Evolutionary conservation across 2,797 vertebrate species (phyloP), one percentile per base, ranked within the genome.

Genomic region (Poeciliopsis gracilis): DNA sequence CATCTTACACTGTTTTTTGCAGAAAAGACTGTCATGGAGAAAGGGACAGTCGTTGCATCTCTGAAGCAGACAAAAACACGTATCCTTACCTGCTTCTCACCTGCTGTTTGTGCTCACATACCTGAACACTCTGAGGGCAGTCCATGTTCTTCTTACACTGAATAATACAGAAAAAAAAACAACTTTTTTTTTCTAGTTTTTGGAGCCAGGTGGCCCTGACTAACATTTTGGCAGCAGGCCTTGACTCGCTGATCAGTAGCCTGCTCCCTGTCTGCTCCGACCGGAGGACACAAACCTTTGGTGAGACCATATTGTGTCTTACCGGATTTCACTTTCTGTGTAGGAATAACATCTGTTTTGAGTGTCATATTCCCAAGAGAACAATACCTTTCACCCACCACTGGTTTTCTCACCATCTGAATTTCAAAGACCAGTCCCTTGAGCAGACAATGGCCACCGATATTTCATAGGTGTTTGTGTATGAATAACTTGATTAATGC

Each of bases 321-420:
- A 75, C 80, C 77, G 66, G 71, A 73, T 90, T 87, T 90, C 88
- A 77, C 66, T 88, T 73, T 76, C 76, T 84, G 83, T 78, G 73
- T 73, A 84, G 77, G 73, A 91, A 87, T 71, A 93, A 84, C 93
- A 94, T 93, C 89, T 95, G 91, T 87, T 94, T 84, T 41, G 73
- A 86, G 87, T 41, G 67, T 78, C 79, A 30, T 13, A 85, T 89
- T 95, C 94, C 93, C 95, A 86, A 85, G 92, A 94, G 93, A 91
- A 92, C 87, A 72, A 77, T 71, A 80, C 11, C 23, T 74, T 55
- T 90, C 88, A 89, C 90, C 85, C 90, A 89, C 88, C 77, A 81
- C 81, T 84, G 87, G 57, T 88, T 89, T 83, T 91, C 90, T 79
- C 57, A 88, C 83, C 86, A 87, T 78, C 85, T 90, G 78, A 91